phyloP scores from a whole-genome alignment of 2,888 invertebrate species.

The Scaptomyza flava region DNA sequence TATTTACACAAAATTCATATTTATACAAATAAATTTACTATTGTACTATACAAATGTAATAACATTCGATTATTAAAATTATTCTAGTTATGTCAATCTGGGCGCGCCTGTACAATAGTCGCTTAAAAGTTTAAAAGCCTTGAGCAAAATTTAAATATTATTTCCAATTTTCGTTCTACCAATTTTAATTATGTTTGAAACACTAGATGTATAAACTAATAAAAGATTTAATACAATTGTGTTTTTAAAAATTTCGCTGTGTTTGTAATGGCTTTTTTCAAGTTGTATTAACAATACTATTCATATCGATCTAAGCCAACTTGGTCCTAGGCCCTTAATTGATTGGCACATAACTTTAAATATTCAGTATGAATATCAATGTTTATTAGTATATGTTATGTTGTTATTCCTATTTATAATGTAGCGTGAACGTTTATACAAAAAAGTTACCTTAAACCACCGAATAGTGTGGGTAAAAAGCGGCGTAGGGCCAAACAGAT shows the following conservation, averaged over 20 bases:
- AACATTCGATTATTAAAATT: constrained; percentile 13
- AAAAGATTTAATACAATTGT: neutral
- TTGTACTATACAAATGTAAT: constrained; percentile 20
- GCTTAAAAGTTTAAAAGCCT: neutral
- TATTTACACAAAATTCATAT: constrained; percentile 21
- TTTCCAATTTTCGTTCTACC: neutral
- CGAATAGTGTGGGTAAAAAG: constrained; percentile 20
- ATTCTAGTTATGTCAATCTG: neutral
- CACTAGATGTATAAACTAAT: neutral
- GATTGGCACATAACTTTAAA: constrained; percentile 12
- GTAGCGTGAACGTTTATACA: constrained; percentile 68
- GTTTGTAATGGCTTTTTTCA: neutral
- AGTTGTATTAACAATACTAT: neutral
- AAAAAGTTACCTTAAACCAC: constrained; percentile 49
- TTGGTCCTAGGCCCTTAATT: constrained; percentile 15
- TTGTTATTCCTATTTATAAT: constrained; percentile 50
- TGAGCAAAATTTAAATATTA: neutral
- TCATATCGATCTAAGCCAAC: constrained; percentile 13
- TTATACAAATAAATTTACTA: constrained; percentile 49
- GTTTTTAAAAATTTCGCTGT: neutral
- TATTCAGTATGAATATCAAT: constrained; percentile 57
- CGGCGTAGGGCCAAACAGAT: constrained; percentile 18
- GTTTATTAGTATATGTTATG: constrained; percentile 48
- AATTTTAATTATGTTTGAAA: neutral
- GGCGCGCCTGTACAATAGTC: neutral